These are phyloP conservation scores for Crocodylus rhombifer DNA, from an alignment of 2,797 vertebrate species.

Conservation along the genomic window DNA sequence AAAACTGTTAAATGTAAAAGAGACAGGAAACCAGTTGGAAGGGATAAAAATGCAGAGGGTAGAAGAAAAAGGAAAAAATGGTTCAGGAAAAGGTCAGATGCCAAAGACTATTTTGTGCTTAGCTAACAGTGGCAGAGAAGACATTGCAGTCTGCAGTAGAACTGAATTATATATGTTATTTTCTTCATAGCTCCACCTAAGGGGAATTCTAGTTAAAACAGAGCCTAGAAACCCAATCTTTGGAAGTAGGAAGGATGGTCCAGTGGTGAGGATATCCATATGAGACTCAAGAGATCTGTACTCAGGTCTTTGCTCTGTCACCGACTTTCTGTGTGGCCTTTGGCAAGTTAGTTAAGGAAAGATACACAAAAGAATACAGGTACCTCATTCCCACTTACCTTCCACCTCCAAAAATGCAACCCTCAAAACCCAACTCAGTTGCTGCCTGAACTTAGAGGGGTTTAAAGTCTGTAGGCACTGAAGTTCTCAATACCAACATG, in stretches of 20 bases:
- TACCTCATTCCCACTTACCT: not conserved
- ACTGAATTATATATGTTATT: not conserved
- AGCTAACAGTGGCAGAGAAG: not conserved
- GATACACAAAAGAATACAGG: not conserved
- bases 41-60: not conserved
- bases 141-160: not conserved
- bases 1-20: not conserved
- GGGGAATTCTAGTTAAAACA: not conserved
- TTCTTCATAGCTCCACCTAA: not conserved
- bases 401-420: too few relatives aligned
- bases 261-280: not conserved
- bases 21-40: not conserved
- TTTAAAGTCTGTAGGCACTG: too few relatives aligned
- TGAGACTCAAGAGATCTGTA: not conserved
- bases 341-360: not conserved
- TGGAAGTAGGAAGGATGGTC: not conserved
- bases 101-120: not conserved
- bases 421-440: too few relatives aligned
- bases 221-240: not conserved
- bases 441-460: too few relatives aligned
- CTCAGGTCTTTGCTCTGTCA: not conserved
- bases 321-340: not conserved
- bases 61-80: not conserved
- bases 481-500: too few relatives aligned
- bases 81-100: not conserved